phyloP scores from a whole-genome alignment of 2,888 invertebrate species.

The Drosophila quinaria region DNA sequence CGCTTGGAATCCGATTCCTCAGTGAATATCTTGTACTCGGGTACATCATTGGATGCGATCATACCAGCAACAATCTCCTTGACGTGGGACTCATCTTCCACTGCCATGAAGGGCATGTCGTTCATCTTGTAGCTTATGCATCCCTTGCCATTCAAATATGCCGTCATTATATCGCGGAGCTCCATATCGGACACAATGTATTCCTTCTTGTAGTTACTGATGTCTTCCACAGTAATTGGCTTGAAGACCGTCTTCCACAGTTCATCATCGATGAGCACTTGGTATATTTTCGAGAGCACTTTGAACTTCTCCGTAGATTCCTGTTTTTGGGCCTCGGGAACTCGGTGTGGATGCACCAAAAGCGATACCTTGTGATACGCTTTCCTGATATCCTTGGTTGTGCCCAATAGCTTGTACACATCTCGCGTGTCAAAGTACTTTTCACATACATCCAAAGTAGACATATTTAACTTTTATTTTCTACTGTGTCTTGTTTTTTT shows the following conservation, averaged over 20 bases:
- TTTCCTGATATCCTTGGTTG: conserved; percentile 94
- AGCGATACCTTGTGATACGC: conserved; percentile 97
- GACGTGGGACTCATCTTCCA: conserved; percentile 93
- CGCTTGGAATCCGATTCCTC: conserved; percentile 91
- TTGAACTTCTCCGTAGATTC: conserved; percentile 97
- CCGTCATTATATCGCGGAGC: conserved; percentile 91
- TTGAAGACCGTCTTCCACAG: conserved; percentile 96
- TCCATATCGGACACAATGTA: conserved; percentile 96
- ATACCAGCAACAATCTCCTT: conserved; percentile 88
- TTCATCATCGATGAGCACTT: conserved; percentile 93
- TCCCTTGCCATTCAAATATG: conserved; percentile 93
- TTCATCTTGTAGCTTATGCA: conserved; percentile 95
- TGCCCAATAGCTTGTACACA: conserved; percentile 92
- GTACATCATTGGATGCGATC: conserved; percentile 92
- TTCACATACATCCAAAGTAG: conserved; percentile 89
- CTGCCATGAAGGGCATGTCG: conserved; percentile 91
- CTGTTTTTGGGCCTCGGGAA: conserved; percentile 90
- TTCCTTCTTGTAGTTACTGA: conserved; percentile 93
- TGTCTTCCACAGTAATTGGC: conserved; percentile 94
- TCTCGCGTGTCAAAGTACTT: conserved; percentile 91
- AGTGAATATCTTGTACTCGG: conserved; percentile 91
- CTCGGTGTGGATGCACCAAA: conserved; percentile 96
- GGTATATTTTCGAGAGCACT: conserved; percentile 94
- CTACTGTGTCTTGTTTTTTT: conserved; percentile 15
- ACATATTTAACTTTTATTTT: conserved; percentile 49